phyloP scores from a whole-genome alignment of 2,113 vertebrate genomes.

The Falcunculus frontatus region DNA sequence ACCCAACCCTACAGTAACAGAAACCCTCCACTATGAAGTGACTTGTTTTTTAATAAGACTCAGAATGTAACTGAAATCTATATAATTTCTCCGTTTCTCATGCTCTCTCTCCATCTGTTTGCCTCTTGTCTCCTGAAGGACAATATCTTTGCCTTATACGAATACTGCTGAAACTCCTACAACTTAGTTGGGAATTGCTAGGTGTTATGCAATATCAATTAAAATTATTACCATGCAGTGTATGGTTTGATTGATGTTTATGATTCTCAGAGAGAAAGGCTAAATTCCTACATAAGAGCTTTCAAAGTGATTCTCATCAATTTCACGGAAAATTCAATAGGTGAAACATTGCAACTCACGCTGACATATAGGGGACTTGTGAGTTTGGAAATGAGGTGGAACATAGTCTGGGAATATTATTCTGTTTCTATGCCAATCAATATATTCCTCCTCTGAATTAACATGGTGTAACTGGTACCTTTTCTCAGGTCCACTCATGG shows the following conservation, averaged over 20 bases:
- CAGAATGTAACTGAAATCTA: background rate
- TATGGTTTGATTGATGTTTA: background rate
- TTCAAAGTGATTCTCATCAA: background rate
- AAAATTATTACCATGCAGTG: background rate
- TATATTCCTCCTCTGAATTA: background rate
- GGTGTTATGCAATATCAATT: background rate
- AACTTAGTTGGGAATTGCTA: background rate
- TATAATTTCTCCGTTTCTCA: background rate
- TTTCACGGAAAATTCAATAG: slow-evolving; percentile 10
- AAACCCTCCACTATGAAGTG: background rate
- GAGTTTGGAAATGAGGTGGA: background rate
- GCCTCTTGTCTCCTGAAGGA: background rate
- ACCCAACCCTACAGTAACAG: background rate
- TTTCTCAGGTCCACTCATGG: background rate
- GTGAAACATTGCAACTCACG: background rate
- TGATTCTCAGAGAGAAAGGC: background rate
- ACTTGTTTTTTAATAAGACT: background rate
- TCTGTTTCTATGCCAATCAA: background rate
- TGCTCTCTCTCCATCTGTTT: background rate
- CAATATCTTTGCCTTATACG: background rate
- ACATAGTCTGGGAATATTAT: background rate
- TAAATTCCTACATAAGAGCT: background rate
- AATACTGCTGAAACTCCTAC: background rate
- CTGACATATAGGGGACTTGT: background rate
- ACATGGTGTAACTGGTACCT: background rate